Evolutionary conservation across 2,113 vertebrate genomes (phyloP).

Genomic region (Stigmatopora nigra): DNA sequence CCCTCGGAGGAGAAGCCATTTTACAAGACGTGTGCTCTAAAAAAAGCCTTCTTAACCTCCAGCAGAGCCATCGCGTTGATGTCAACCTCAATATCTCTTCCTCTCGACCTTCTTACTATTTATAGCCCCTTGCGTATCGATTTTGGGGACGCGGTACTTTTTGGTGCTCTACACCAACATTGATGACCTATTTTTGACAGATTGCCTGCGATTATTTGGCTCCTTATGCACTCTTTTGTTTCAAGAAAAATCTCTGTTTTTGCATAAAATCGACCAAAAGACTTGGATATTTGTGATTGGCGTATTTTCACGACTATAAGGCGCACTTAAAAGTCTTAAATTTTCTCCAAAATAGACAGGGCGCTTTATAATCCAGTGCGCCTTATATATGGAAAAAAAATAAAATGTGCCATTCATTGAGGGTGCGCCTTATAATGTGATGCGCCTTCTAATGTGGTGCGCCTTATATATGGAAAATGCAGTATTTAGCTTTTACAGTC

Average conservation of each 20-base stretch:
- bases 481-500: too few relatives aligned
- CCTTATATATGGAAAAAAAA: too few relatives aligned
- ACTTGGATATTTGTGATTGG: conserved; percentile 22
- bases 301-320: too few relatives aligned
- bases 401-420: too few relatives aligned
- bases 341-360: too few relatives aligned
- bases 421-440: too few relatives aligned
- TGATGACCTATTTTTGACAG: conserved; percentile 65
- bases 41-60: conserved; percentile 39
- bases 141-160: conserved; percentile 58
- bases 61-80: conserved; percentile 36
- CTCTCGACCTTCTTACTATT: conserved; percentile 69
- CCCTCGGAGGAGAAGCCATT: conserved; percentile 41
- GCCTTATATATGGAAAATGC: too few relatives aligned
- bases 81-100: conserved; percentile 58
- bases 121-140: conserved; percentile 68
- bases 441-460: too few relatives aligned
- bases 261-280: conserved; percentile 14
- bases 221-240: conserved; percentile 29
- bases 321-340: too few relatives aligned
- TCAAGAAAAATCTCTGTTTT: conserved; percentile 16
- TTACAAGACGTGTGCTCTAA: conserved; percentile 51
- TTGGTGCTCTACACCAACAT: conserved; percentile 60
- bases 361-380: too few relatives aligned
- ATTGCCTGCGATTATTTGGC: conserved; percentile 51